Evolutionary conservation across 1,140 invertebrate genomes (phyloP).

Genomic region (Campoletis sonorensis): DNA sequence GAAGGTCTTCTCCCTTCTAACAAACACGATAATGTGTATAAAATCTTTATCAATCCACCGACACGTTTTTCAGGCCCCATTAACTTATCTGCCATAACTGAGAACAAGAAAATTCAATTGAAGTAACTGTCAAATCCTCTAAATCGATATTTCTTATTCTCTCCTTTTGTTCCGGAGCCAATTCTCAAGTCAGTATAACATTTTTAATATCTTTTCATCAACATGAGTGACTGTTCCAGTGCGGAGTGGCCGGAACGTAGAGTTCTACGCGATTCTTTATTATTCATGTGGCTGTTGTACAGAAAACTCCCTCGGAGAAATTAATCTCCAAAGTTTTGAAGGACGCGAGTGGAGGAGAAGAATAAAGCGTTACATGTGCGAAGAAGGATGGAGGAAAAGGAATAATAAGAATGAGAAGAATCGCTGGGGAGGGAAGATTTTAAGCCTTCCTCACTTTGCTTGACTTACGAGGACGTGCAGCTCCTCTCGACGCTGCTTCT

Average conservation of each 20-base stretch:
- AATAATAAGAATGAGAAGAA: not conserved
- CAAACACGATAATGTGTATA: not conserved
- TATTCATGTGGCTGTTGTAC: not conserved
- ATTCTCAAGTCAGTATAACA: no score
- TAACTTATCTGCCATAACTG: not conserved
- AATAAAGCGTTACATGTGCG: slow-evolving; percentile 26
- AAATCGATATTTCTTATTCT: no score
- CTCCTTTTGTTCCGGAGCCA: no score
- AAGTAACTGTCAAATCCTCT: no score
- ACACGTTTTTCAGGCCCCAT: not conserved
- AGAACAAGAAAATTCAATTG: not conserved
- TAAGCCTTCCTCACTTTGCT: slow-evolving; percentile 40
- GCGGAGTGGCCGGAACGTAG: no score
- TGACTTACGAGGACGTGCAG: slow-evolving; percentile 55
- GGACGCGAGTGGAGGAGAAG: not conserved
- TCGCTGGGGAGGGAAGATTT: not conserved
- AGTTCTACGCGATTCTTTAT: no score
- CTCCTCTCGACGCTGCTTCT: slow-evolving; percentile 23
- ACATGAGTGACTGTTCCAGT: no score
- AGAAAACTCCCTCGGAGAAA: not conserved
- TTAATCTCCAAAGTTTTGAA: not conserved
- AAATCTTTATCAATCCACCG: slow-evolving; percentile 50
- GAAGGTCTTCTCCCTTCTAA: not conserved
- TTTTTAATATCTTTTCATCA: no score
- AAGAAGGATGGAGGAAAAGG: slow-evolving; percentile 1